These are phyloP conservation scores for Panurus biarmicus DNA, from an alignment of 2,113 vertebrate genomes.

Conservation along the genomic window DNA sequence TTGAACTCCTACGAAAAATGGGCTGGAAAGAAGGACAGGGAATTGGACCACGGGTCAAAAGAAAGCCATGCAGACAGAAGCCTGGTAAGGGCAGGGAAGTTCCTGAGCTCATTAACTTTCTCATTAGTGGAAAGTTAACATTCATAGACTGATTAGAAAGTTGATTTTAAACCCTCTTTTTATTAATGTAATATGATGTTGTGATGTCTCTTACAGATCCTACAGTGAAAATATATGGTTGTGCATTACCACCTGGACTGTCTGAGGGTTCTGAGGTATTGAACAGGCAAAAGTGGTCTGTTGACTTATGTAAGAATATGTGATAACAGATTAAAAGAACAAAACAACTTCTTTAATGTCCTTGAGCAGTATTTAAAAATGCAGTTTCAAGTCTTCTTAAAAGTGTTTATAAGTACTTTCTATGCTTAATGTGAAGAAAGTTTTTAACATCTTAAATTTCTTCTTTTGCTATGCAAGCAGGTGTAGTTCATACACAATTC, in stretches of 20 bases:
- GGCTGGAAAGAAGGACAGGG: constrained; percentile 97
- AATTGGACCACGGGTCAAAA: constrained; percentile 88
- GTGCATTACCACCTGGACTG: constrained; percentile 68
- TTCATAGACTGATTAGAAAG: background rate
- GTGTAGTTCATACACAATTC: background rate
- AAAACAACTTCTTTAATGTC: background rate
- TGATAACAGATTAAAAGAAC: background rate
- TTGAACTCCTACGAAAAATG: constrained; percentile 88
- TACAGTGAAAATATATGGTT: constrained; percentile 71
- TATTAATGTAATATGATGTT: background rate
- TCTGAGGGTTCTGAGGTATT: constrained; percentile 85
- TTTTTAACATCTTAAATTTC: background rate
- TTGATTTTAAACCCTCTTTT: background rate
- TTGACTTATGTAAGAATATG: background rate
- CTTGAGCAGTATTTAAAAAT: background rate
- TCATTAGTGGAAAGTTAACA: background rate
- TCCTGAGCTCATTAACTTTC: background rate
- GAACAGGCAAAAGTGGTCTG: background rate
- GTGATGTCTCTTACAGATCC: constrained; percentile 56
- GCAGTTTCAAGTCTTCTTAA: background rate
- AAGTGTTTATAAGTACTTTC: background rate
- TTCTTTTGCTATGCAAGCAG: background rate
- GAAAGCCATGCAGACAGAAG: constrained; percentile 76
- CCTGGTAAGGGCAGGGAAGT: constrained; percentile 60
- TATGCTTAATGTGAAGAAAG: background rate